Evolutionary conservation across 2,888 invertebrate species (phyloP).

Genomic region (Elmis aenea): DNA sequence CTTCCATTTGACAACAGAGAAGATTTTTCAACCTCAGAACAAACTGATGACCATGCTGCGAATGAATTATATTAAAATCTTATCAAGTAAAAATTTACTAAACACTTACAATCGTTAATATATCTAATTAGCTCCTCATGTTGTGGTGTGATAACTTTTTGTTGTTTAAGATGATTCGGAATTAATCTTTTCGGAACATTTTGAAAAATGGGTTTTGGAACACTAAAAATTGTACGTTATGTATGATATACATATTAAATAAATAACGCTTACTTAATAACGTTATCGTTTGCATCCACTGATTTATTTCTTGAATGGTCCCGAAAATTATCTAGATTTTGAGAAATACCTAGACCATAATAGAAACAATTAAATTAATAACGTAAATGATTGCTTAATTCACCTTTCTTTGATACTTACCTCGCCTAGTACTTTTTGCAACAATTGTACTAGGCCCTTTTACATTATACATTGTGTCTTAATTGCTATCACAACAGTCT

Average conservation of each 20-base stretch:
- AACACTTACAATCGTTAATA: constrained; percentile 75
- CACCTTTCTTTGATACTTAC: constrained; percentile 30
- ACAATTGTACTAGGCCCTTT: constrained; percentile 86
- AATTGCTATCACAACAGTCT: no score
- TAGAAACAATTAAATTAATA: no score
- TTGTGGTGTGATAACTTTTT: constrained; percentile 65
- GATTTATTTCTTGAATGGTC: constrained; percentile 66
- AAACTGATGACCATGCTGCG: constrained; percentile 61
- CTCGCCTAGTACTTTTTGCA: constrained; percentile 77
- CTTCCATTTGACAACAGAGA: background rate
- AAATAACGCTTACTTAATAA: constrained; percentile 45
- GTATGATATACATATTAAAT: constrained; percentile 5
- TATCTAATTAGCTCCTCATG: constrained; percentile 84
- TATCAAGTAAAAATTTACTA: constrained; percentile 1
- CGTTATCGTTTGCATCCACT: constrained; percentile 62
- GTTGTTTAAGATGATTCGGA: constrained; percentile 51
- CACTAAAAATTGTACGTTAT: constrained; percentile 50
- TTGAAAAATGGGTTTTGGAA: constrained; percentile 79
- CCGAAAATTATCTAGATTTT: constrained; percentile 74
- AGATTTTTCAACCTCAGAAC: constrained; percentile 48
- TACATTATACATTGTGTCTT: constrained; percentile 87
- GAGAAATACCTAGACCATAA: constrained; percentile 70
- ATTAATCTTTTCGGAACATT: constrained; percentile 44
- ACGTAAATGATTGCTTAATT: no score
- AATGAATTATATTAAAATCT: constrained; percentile 15